Percentiles rank a stretch among this genome's conserved stretches.
Evolutionary conservation across 2,113 vertebrate genomes (phyloP).

Genomic region (Nothocercus julius): DNA sequence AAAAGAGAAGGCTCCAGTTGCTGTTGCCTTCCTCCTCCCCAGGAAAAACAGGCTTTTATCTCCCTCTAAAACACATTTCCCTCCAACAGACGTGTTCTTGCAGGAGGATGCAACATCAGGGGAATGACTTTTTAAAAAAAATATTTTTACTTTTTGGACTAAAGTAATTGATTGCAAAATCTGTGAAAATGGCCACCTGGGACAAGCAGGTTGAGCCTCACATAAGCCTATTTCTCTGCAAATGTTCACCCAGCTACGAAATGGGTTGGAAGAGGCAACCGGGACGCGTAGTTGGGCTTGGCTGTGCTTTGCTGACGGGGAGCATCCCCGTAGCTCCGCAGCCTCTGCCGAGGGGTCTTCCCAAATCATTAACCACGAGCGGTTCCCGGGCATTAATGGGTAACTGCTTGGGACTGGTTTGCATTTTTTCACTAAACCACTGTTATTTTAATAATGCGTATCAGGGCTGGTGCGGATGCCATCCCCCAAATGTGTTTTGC

Average conservation of each 20-base stretch:
- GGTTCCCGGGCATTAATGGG: conserved; percentile 4
- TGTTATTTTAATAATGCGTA: background rate
- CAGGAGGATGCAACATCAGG: background rate
- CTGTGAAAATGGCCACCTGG: background rate
- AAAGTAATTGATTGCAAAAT: no score
- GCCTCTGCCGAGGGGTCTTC: background rate
- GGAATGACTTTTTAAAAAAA: background rate
- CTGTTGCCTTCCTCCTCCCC: background rate
- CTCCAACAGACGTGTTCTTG: background rate
- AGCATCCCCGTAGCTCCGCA: background rate
- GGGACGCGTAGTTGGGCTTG: background rate
- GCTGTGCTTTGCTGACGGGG: background rate
- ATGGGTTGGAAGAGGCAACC: background rate
- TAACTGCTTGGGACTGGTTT: conserved; percentile 15
- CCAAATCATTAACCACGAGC: conserved; percentile 42
- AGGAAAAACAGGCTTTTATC: background rate
- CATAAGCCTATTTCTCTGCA: background rate
- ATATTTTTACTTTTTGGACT: no score
- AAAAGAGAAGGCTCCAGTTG: conserved; percentile 2
- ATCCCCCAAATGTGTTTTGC: background rate
- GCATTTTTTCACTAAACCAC: conserved; percentile 19
- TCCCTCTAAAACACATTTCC: background rate
- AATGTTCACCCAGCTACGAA: background rate
- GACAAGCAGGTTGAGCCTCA: background rate
- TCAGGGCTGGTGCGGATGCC: background rate